These are phyloP conservation scores for Prochilodus magdalenae DNA, from an alignment of 2,113 vertebrate species.

Conservation along the genomic window DNA sequence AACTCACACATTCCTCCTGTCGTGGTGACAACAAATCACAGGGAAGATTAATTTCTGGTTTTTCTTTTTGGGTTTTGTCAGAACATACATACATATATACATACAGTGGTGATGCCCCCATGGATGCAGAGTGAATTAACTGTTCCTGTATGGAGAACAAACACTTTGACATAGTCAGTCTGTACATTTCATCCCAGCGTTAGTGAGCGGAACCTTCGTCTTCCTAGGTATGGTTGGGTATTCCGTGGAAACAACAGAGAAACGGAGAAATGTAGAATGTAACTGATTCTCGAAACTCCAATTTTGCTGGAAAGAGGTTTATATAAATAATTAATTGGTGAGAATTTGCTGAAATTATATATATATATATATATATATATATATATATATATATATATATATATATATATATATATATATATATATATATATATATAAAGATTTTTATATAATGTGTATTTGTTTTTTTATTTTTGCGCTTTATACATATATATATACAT, in stretches of 20 bases:
- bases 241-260: not conserved
- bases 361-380: no score
- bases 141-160: conserved; percentile 71
- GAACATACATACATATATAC: conserved; percentile 84
- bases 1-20: not conserved
- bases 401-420: no score
- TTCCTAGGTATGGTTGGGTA: conserved; percentile 47
- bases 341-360: no score
- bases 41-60: conserved; percentile 62
- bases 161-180: conserved; percentile 18
- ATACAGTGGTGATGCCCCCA: conserved; percentile 84
- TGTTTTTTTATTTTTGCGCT: no score
- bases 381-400: no score
- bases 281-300: not conserved
- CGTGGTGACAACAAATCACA: conserved; percentile 48
- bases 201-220: not conserved
- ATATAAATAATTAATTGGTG: no score
- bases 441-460: no score
- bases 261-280: not conserved
- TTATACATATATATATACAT: no score
- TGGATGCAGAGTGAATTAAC: conserved; percentile 75
- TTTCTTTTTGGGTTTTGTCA: conserved; percentile 50
- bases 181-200: conserved; percentile 8
- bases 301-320: no score
- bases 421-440: no score